phyloP scores from a whole-genome alignment of 2,888 invertebrate species.

The Eueremaeus valkanovi region DNA sequence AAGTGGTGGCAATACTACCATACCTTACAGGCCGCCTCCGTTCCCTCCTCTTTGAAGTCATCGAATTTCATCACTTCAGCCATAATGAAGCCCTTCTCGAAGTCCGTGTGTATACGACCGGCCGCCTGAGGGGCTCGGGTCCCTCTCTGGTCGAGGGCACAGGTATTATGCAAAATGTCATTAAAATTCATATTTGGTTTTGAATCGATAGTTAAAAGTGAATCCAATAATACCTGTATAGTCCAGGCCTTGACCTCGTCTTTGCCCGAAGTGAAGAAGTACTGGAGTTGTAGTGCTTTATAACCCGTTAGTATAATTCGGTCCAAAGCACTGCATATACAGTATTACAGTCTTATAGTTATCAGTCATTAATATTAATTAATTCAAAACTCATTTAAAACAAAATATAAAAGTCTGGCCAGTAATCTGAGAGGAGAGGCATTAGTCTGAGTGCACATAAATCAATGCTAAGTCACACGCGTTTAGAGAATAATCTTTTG shows the following conservation, averaged over 20 bases:
- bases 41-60: slow-evolving; percentile 94
- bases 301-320: slow-evolving; percentile 97
- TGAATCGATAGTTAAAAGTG: not conserved
- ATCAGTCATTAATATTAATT: too few species aligned
- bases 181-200: slow-evolving; percentile 15
- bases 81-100: slow-evolving; percentile 99
- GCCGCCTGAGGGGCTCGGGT: slow-evolving; percentile 96
- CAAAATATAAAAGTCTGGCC: too few species aligned
- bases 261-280: slow-evolving; percentile 95
- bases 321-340: slow-evolving; percentile 66
- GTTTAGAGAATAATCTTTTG: too few species aligned
- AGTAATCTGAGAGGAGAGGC: slow-evolving; percentile 45
- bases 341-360: too few species aligned
- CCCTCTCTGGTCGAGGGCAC: slow-evolving; percentile 64
- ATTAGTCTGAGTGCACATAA: too few species aligned
- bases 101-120: slow-evolving; percentile 97
- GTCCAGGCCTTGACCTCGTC: slow-evolving; percentile 99
- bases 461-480: too few species aligned
- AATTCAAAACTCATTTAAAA: too few species aligned
- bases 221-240: slow-evolving; percentile 68
- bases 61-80: slow-evolving; percentile 98
- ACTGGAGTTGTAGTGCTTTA: slow-evolving; percentile 89
- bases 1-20: slow-evolving; percentile 38
- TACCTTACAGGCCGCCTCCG: slow-evolving; percentile 82
- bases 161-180: not conserved